These are phyloP conservation scores for Laticauda laticaudata DNA, from an alignment of 2,113 vertebrate species.

Conservation along the genomic window DNA sequence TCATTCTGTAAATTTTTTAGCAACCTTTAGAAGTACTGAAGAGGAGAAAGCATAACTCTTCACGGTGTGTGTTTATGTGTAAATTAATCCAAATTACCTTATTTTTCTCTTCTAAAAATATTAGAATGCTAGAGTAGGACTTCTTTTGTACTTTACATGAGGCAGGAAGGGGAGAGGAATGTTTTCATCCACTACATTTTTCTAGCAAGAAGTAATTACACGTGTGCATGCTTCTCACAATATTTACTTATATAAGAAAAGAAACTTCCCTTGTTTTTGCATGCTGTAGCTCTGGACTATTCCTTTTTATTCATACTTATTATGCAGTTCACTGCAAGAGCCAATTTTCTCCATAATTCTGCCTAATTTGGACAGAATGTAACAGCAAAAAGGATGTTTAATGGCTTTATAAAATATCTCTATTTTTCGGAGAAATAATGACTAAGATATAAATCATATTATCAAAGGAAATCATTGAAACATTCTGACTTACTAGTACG, in stretches of 20 bases:
- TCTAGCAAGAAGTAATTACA: not conserved
- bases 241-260: constrained; percentile 20
- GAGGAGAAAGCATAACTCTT: constrained; percentile 27
- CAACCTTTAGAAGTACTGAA: constrained; percentile 18
- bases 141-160: constrained; percentile 6
- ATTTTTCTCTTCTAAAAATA: constrained; percentile 34
- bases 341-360: constrained; percentile 10
- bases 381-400: constrained; percentile 25
- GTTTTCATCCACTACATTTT: constrained; percentile 25
- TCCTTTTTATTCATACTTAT: not conserved
- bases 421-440: constrained; percentile 24
- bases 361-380: not conserved
- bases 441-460: constrained; percentile 10
- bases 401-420: constrained; percentile 15
- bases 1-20: constrained; percentile 37
- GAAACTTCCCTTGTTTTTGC: not conserved
- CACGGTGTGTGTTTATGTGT: constrained; percentile 33
- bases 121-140: not conserved
- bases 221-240: not conserved
- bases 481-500: not conserved
- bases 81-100: constrained; percentile 8
- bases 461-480: not conserved
- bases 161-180: not conserved
- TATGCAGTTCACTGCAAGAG: not conserved
- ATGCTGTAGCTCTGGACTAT: constrained; percentile 6